These are phyloP conservation scores for Schizotus pectinicornis DNA, from an alignment of 2,888 invertebrate species.

Conservation along the genomic window DNA sequence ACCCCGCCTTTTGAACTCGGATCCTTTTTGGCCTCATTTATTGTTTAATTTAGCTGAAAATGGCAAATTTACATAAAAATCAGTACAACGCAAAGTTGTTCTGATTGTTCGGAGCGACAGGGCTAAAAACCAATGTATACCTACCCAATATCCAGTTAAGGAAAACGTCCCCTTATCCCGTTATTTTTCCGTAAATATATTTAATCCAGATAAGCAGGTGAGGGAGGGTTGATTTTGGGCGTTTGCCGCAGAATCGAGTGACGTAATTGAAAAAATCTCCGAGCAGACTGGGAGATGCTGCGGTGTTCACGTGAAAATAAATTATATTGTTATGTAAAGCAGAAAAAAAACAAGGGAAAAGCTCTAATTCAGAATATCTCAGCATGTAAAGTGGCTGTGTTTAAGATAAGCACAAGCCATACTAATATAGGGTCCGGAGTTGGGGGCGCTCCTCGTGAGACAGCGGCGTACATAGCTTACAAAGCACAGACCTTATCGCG, in stretches of 20 bases:
- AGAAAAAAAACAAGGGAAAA: constrained; percentile 15
- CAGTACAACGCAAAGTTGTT: neutral
- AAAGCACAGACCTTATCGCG: constrained; percentile 50
- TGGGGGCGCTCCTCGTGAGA: constrained; percentile 27
- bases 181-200: too few species aligned
- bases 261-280: constrained; percentile 14
- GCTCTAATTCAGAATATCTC: constrained; percentile 42
- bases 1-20: constrained; percentile 9
- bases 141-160: too few species aligned
- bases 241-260: neutral
- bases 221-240: too few species aligned
- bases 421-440: constrained; percentile 38
- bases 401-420: constrained; percentile 45
- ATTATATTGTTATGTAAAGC: constrained; percentile 21
- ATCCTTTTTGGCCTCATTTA: constrained; percentile 13
- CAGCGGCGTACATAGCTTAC: constrained; percentile 40
- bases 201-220: too few species aligned
- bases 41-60: constrained; percentile 22
- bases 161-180: too few species aligned
- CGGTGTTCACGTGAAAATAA: constrained; percentile 11
- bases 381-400: constrained; percentile 41
- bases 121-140: too few species aligned
- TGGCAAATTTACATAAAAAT: constrained; percentile 21
- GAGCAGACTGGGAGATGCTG: neutral
- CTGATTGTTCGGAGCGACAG: too few species aligned